Evolutionary conservation across 2,113 vertebrate genomes (phyloP), one percentile per base, ranked within the genome.

Genomic region (Pseudolaguvia tuberculata): DNA sequence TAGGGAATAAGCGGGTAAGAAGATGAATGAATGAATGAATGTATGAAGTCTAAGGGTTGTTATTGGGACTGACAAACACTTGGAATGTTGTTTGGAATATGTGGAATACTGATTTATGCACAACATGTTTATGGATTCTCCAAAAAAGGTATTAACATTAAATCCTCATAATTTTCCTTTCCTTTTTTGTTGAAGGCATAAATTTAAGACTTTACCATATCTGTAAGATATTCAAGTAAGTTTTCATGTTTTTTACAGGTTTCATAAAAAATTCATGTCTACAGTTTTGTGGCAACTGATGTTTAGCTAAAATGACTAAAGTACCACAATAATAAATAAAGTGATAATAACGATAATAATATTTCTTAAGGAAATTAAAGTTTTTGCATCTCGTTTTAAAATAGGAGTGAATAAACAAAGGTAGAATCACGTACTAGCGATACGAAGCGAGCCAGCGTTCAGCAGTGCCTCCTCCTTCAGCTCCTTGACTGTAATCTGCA

Each of bases 371-470:
- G 27, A 21, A 31, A 66, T 23, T 9, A 42, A 3, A 69, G 7
- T n/a, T 21, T 14, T n/a, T n/a, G n/a, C n/a, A n/a, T n/a, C n/a
- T n/a, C n/a, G n/a, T n/a, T 70, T 25, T n/a, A 65, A 20, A 9
- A 42, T 1, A 21, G n/a, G 27, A 21, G 25, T 47, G 1, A 27
- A 55, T 21, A 45, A 69, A 23, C 18, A 39, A 11, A n/a, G 48
- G 20, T 4, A 7, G 29, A 25, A 15, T 48, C 61, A 78, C 91
- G 90, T 85, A 95, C 94, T 94, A 84, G 72, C 86, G 27, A 96
- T 81, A 69, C 87, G 84, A 10, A 96, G 6, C 52, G 94, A 94
- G 9, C 90, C 93, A 66, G 94, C 88, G 71, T 88, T 93, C 27
- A 48, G 86, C 70, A 93, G 70, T 1, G 87, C 90, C 21, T 91